phyloP scores from a whole-genome alignment of 2,113 vertebrate species.

The Dromaius novaehollandiae region DNA sequence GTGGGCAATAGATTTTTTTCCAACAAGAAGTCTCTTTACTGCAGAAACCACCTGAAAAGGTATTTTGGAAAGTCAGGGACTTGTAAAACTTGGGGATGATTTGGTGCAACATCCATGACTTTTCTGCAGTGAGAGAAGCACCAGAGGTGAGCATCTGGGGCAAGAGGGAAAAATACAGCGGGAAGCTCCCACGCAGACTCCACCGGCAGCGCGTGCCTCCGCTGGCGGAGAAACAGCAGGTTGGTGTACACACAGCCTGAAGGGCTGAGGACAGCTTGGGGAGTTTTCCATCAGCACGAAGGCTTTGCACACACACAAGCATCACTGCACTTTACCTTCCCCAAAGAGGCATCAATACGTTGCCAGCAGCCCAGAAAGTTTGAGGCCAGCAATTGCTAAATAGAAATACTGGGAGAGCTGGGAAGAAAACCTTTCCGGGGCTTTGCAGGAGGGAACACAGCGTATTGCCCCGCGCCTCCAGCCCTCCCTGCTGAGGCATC shows the following conservation, averaged over 20 bases:
- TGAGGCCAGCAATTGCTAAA: neutral
- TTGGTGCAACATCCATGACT: constrained; percentile 7
- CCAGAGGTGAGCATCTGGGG: constrained; percentile 9
- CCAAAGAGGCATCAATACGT: neutral
- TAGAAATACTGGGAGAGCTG: neutral
- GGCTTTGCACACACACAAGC: neutral
- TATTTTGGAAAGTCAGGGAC: neutral
- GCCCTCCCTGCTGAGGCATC: too few relatives aligned
- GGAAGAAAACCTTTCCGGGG: neutral
- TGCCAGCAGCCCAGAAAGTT: neutral
- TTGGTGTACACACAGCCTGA: neutral
- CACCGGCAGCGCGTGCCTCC: neutral
- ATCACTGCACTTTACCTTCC: neutral
- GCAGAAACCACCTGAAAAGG: constrained; percentile 20
- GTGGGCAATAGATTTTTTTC: neutral
- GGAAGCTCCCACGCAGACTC: neutral
- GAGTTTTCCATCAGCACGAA: neutral
- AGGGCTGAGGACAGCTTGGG: neutral
- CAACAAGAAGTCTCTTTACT: neutral
- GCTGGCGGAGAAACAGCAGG: neutral
- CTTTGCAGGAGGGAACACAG: neutral
- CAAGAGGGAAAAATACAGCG: neutral
- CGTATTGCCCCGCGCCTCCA: too few relatives aligned
- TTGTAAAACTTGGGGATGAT: constrained; percentile 11
- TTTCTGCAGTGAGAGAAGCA: constrained; percentile 6